A percentile compares a stretch with the other conserved stretches of the same genome.
These are phyloP conservation scores for Poecilia velifera DNA, from an alignment of 2,797 vertebrate species.

Conservation along the genomic window DNA sequence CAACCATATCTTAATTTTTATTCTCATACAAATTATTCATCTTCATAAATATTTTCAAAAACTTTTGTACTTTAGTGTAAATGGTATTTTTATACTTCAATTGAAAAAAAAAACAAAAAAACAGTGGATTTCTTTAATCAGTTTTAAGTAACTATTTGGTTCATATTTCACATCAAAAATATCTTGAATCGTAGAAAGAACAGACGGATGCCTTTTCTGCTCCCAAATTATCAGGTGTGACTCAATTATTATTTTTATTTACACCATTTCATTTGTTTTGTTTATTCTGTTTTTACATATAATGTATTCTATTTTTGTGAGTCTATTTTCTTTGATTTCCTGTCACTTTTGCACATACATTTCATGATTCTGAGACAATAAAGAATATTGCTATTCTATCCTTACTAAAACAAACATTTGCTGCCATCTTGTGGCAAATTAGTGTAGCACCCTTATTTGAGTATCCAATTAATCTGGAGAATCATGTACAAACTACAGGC, in stretches of 20 bases:
- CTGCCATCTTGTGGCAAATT: conserved; percentile 62
- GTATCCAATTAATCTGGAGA: neutral
- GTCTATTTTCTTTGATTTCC: too few species aligned
- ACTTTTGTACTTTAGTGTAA: neutral
- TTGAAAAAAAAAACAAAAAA: too few species aligned
- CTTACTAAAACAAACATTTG: conserved; percentile 31
- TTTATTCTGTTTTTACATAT: too few species aligned
- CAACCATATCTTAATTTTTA: neutral
- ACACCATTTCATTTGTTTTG: too few species aligned
- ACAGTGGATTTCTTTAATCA: neutral
- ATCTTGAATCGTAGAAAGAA: neutral
- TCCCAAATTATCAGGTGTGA: neutral
- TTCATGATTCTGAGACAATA: too few species aligned
- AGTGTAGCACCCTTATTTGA: neutral
- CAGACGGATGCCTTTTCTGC: neutral
- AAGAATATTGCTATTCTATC: neutral
- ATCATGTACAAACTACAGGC: neutral
- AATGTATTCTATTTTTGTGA: too few species aligned
- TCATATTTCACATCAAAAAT: neutral
- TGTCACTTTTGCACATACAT: too few species aligned
- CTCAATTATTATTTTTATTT: too few species aligned
- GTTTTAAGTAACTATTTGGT: neutral
- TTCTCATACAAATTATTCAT: neutral
- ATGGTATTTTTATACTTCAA: neutral
- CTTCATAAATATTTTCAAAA: neutral